Percentiles rank a stretch among this genome's conserved stretches.
phyloP scores from a whole-genome alignment of 2,797 vertebrate species.

The Rhodeus uyekii region DNA sequence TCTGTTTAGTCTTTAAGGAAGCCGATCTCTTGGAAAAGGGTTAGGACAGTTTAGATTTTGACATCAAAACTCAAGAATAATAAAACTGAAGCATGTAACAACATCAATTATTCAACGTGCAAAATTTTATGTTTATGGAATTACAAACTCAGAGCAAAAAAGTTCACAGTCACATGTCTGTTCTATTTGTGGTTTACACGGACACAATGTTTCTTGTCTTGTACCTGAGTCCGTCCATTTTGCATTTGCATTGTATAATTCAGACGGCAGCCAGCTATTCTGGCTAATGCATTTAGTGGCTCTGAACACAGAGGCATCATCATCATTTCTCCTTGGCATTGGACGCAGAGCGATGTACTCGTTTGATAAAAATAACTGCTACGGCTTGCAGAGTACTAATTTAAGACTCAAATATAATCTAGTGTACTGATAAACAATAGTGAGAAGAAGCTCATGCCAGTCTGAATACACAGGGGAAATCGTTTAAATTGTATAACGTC shows the following conservation, averaged over 20 bases:
- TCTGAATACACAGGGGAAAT: neutral
- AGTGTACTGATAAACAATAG: slow-evolving; percentile 9
- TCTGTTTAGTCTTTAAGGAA: neutral
- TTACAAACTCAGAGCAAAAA: neutral
- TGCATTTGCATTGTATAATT: slow-evolving; percentile 23
- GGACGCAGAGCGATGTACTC: slow-evolving; percentile 17
- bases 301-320: slow-evolving; percentile 18
- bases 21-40: neutral
- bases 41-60: neutral
- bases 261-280: slow-evolving; percentile 12
- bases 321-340: slow-evolving; percentile 34
- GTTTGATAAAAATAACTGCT: slow-evolving; percentile 42
- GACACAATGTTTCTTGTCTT: neutral
- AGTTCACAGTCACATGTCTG: neutral
- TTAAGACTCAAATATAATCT: slow-evolving; percentile 23
- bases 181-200: neutral
- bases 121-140: neutral
- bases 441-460: neutral
- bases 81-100: neutral
- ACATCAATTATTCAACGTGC: neutral
- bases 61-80: neutral
- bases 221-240: neutral
- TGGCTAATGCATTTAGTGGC: slow-evolving; percentile 26
- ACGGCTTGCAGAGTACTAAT: slow-evolving; percentile 29
- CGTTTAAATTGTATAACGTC: neutral